Percentiles rank a stretch among this genome's conserved stretches.
These are phyloP conservation scores for Gari tellinella DNA, from an alignment of 2,888 invertebrate species.

Conservation along the genomic window DNA sequence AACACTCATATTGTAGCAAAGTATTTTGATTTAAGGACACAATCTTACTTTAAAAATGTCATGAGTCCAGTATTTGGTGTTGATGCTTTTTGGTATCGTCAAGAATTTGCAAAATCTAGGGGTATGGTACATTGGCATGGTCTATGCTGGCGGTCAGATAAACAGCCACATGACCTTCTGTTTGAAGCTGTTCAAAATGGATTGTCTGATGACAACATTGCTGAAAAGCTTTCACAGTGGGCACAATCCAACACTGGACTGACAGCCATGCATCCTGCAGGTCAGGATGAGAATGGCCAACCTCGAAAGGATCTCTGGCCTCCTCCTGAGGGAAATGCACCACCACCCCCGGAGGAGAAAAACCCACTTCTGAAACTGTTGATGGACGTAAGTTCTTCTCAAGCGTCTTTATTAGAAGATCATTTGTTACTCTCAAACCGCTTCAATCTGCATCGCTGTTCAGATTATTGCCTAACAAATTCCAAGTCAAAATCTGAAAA, in stretches of 20 bases:
- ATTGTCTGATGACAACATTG: constrained; percentile 42
- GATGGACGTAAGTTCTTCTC: neutral
- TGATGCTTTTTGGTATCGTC: too few relatives aligned
- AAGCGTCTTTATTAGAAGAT: constrained; percentile 9
- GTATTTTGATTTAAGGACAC: constrained; percentile 47
- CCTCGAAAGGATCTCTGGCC: constrained; percentile 19
- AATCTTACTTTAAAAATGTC: constrained; percentile 57
- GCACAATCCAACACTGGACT: constrained; percentile 45
- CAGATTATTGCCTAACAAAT: too few relatives aligned
- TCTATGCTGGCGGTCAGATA: constrained; percentile 59
- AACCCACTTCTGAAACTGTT: too few relatives aligned
- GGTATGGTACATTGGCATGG: too few relatives aligned
- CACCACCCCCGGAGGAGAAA: neutral
- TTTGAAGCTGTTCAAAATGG: constrained; percentile 44
- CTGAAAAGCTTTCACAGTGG: constrained; percentile 46
- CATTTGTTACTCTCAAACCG: constrained; percentile 1
- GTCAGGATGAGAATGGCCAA: constrained; percentile 1
- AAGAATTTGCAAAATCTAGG: too few relatives aligned
- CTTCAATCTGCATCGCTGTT: constrained; percentile 2
- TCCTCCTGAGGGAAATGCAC: constrained; percentile 18
- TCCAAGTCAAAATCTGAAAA: constrained; percentile 24
- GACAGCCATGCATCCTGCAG: constrained; percentile 52
- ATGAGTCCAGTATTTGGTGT: too few relatives aligned
- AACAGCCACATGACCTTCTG: constrained; percentile 52
- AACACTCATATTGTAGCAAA: constrained; percentile 21